Percentiles rank a stretch among this genome's conserved stretches.
These are phyloP conservation scores for Danio albolineatus DNA, from an alignment of 2,797 vertebrate genomes.

Conservation along the genomic window DNA sequence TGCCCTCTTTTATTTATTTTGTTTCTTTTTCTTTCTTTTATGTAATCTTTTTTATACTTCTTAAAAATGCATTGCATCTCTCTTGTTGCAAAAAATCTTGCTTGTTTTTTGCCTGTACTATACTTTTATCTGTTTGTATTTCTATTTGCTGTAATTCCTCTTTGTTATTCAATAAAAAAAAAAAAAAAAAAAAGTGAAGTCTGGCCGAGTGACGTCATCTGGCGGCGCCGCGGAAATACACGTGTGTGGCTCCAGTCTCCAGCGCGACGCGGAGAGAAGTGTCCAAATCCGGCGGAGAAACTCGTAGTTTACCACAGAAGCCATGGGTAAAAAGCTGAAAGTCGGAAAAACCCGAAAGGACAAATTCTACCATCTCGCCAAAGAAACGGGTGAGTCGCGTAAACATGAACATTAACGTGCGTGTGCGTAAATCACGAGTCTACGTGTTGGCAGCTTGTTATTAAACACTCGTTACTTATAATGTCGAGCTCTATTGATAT, in stretches of 20 bases:
- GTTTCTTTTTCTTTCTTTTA: no score
- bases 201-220: slow-evolving; percentile 27
- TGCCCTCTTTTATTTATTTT: no score
- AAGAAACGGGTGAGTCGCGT: slow-evolving; percentile 88
- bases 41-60: no score
- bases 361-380: slow-evolving; percentile 96
- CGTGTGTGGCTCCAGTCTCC: neutral
- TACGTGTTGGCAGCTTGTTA: neutral
- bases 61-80: no score
- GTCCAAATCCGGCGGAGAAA: neutral
- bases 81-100: no score
- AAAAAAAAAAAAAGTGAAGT: no score
- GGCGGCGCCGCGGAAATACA: slow-evolving; percentile 7
- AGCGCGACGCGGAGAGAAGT: neutral
- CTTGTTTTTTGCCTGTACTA: no score
- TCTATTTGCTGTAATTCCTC: no score
- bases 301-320: neutral
- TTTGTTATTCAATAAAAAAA: no score
- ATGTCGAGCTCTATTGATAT: neutral
- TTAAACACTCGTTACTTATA: rapidly evolving
- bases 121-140: no score
- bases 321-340: slow-evolving; percentile 97
- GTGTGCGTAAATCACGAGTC: neutral
- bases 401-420: neutral
- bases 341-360: slow-evolving; percentile 91